phyloP scores from a whole-genome alignment of 2,797 vertebrate species.

The Leuciscus waleckii region DNA sequence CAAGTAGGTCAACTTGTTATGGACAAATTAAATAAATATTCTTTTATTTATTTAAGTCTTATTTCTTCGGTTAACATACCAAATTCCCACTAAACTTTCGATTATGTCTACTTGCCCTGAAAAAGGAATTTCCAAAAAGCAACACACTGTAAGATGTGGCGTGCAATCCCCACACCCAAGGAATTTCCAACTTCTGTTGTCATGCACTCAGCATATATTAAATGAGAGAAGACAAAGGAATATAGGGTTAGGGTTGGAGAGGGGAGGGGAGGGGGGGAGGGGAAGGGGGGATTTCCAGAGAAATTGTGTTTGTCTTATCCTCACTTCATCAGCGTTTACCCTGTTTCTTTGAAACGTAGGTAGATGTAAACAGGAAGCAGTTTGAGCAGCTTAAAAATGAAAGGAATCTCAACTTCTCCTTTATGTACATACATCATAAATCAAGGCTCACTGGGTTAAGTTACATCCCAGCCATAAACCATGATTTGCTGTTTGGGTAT shows the following conservation, averaged over 20 bases:
- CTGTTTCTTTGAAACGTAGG: slow-evolving; percentile 52
- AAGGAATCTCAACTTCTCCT: neutral
- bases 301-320: slow-evolving; percentile 15
- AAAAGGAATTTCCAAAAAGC: slow-evolving; percentile 10
- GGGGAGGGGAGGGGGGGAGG: neutral
- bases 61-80: neutral
- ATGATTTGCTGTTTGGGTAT: neutral
- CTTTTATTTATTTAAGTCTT: neutral
- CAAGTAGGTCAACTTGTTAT: slow-evolving; percentile 8
- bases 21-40: neutral
- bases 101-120: neutral
- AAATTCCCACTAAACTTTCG: neutral
- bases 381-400: neutral
- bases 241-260: neutral
- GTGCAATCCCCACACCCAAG: slow-evolving; percentile 42
- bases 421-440: neutral
- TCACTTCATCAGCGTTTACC: slow-evolving; percentile 29
- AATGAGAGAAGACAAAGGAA: slow-evolving; percentile 9
- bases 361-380: slow-evolving; percentile 2
- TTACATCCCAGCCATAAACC: neutral
- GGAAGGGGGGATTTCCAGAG: slow-evolving; percentile 57
- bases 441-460: neutral
- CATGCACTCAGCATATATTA: slow-evolving; percentile 6
- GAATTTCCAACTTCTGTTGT: slow-evolving; percentile 55
- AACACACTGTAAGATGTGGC: neutral